phyloP scores from a whole-genome alignment of 1,140 invertebrate species.

The Bombus pascuorum region DNA sequence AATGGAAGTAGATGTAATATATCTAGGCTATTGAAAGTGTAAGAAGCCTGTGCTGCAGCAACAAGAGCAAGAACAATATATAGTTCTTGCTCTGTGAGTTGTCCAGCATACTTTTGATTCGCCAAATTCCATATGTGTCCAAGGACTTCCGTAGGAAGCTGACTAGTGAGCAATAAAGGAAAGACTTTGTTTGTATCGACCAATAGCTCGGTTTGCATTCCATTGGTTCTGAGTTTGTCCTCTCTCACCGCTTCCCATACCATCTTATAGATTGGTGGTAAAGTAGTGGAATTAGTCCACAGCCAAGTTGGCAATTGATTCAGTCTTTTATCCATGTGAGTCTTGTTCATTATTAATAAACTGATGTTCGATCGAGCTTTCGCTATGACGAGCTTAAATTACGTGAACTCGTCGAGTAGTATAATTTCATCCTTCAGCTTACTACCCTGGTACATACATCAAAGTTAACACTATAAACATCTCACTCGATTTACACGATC shows the following conservation, averaged over 20 bases:
- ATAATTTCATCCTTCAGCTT: conserved; percentile 48
- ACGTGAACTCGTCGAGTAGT: conserved; percentile 54
- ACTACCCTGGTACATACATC: conserved; percentile 56
- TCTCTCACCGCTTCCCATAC: conserved; percentile 82
- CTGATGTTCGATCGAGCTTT: conserved; percentile 14
- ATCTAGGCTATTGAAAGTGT: conserved; percentile 81
- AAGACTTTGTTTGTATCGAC: conserved; percentile 86
- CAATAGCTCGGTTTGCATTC: conserved; percentile 72
- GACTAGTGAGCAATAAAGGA: conserved; percentile 85
- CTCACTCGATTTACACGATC: conserved; percentile 7
- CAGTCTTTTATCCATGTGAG: conserved; percentile 72
- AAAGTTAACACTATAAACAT: conserved; percentile 36
- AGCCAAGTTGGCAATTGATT: conserved; percentile 81
- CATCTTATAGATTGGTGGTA: conserved; percentile 82
- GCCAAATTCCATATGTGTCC: conserved; percentile 86
- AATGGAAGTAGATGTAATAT: conserved; percentile 82
- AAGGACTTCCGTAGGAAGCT: conserved; percentile 84
- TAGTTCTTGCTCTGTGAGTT: conserved; percentile 85
- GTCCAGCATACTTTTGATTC: conserved; percentile 85
- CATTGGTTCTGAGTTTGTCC: conserved; percentile 66
- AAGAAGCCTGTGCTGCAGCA: conserved; percentile 85
- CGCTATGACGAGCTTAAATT: conserved; percentile 47
- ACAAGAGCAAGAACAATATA: conserved; percentile 85
- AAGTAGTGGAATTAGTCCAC: conserved; percentile 79
- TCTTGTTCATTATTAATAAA: conserved; percentile 68